Evolutionary conservation across 2,888 invertebrate species (phyloP).

Genomic region (Ganaspis brasiliensis): DNA sequence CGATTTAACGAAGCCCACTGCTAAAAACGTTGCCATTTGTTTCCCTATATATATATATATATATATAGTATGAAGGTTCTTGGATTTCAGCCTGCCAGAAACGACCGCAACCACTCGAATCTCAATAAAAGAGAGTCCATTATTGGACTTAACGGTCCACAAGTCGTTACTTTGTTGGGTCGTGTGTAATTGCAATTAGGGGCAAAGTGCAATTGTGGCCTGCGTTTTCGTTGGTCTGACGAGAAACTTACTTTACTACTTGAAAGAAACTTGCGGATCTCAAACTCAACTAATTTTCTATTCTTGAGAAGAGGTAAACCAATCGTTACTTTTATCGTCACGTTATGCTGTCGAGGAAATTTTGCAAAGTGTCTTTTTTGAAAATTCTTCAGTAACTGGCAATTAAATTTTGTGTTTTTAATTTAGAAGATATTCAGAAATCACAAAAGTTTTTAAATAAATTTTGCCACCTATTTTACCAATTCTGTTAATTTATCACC

Average conservation of each 20-base stretch:
- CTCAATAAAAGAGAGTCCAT: slow-evolving; percentile 14
- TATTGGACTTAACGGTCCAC: slow-evolving; percentile 5
- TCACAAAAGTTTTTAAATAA: too few relatives aligned
- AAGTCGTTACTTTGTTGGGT: slow-evolving; percentile 10
- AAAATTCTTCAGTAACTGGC: background rate
- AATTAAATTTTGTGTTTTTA: background rate
- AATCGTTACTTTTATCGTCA: slow-evolving; percentile 9
- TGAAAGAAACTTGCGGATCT: background rate
- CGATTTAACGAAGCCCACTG: slow-evolving; percentile 36
- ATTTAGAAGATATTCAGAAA: too few relatives aligned
- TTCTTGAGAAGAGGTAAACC: background rate
- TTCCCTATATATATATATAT: background rate
- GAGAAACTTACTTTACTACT: slow-evolving; percentile 21
- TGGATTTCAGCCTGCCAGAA: background rate
- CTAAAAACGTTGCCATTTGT: slow-evolving; percentile 47
- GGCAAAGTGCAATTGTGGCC: background rate
- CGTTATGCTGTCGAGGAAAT: background rate
- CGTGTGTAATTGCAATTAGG: slow-evolving; percentile 26
- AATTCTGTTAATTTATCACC: too few relatives aligned
- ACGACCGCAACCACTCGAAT: slow-evolving; percentile 19
- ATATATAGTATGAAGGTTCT: background rate
- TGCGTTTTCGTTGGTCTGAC: slow-evolving; percentile 23
- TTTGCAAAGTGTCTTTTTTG: background rate
- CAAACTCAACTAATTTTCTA: background rate
- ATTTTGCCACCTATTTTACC: too few relatives aligned